phyloP scores from a whole-genome alignment of 35 echinoderm and acorn worm species.

The Eucidaris tribuloides region DNA sequence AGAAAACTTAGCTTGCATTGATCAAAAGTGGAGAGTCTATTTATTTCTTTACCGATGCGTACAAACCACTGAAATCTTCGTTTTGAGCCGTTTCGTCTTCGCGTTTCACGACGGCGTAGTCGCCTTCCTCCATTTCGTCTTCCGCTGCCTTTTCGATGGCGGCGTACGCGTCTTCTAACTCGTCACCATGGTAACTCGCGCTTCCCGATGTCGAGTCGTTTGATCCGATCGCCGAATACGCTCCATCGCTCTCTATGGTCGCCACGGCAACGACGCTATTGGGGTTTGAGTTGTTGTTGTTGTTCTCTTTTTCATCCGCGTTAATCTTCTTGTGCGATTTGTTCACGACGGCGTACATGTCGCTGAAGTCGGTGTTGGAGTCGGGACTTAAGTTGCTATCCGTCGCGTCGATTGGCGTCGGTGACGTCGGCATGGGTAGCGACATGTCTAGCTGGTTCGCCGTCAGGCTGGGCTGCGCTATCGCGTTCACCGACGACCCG shows the following conservation, averaged over 20 bases:
- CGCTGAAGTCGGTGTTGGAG: background rate
- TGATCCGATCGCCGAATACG: background rate
- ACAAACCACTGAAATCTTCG: background rate
- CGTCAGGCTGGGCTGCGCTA: background rate
- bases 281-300: slow-evolving; percentile 13
- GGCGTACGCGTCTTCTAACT: background rate
- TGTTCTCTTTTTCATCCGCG: background rate
- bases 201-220: background rate
- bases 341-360: background rate
- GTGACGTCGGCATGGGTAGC: background rate
- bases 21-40: no score
- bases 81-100: background rate
- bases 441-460: background rate
- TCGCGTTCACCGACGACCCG: background rate
- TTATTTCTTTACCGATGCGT: background rate
- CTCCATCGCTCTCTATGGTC: background rate
- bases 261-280: background rate
- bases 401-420: background rate
- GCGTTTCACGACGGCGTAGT: slow-evolving; percentile 1
- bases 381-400: background rate
- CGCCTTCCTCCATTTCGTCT: background rate
- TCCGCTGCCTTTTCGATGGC: background rate
- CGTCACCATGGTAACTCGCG: background rate
- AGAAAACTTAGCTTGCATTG: no score
- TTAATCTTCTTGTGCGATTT: background rate